Evolutionary conservation across 1,140 invertebrate genomes (phyloP), one percentile per base, ranked within the genome.

Genomic region (Euwallacea similis): DNA sequence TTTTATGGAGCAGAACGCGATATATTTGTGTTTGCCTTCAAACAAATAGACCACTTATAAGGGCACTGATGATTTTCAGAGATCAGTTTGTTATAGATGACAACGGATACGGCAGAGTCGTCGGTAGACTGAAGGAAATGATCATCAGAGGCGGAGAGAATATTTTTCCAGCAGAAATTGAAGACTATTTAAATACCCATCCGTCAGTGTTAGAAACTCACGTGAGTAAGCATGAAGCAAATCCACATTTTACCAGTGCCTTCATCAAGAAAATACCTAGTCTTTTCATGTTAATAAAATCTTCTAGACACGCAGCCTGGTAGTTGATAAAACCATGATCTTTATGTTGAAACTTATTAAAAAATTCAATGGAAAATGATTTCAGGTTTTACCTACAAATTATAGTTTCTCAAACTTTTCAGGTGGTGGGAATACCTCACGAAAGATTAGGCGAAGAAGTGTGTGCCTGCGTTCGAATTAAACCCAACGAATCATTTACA

Each of bases 101-200:
- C 69, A 85, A 94, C 74, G 95, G 95, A 2, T 94, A 93, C 77
- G 89, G 91, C 0, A 80, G 84, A 67, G 88, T 97, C 63, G 88
- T 95, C 46, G 95, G 95, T 1, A 85, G 96, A 62, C 82, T 91
- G 2, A 97, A 97, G 81, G 95, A 97, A 74, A 88, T 97, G 86
- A 90, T 98, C 46, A 97, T 96, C 44, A 84, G 95, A 68, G 95
- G 96, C 54, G 96, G 96, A 42, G 95, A 97, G 82, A 98, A 97
- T 81, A 90, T 98, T 59, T 92, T 89, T 78, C 94, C 95, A 0
- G 88, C 87, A 79, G 95, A 97, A 85, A 87, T 98, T 66, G 96
- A 98, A 83, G 87, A 93, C 71, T 89, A 93, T 73, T 77, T 96
- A 0, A 88, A 90, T 76, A 86, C 85, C 10, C 93, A 97, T 85